A percentile compares a stretch with the other conserved stretches of the same genome.
Evolutionary conservation across 2,113 vertebrate genomes (phyloP).

Genomic region (Epinephelus moara): DNA sequence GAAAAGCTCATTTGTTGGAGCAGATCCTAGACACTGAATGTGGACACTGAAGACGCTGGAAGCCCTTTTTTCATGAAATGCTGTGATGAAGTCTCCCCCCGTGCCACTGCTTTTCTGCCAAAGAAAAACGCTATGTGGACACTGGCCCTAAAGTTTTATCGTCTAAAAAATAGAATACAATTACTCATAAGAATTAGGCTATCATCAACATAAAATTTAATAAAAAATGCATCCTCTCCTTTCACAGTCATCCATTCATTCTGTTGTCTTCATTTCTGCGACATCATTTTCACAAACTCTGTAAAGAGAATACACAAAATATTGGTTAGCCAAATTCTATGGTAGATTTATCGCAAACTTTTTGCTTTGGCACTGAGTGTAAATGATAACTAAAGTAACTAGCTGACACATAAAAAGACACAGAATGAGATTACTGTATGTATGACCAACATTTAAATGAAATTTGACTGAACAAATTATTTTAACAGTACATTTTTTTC

Average conservation of each 20-base stretch:
- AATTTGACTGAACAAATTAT: not conserved
- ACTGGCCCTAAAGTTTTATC: too few relatives aligned
- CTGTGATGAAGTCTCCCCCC: too few relatives aligned
- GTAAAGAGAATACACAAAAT: conserved; percentile 36
- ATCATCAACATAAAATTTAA: not conserved
- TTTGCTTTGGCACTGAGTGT: not conserved
- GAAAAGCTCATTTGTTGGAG: too few relatives aligned
- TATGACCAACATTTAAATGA: not conserved
- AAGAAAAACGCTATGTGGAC: too few relatives aligned
- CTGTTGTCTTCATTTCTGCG: conserved; percentile 65
- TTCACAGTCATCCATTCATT: not conserved
- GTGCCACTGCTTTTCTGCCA: too few relatives aligned
- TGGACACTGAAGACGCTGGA: too few relatives aligned
- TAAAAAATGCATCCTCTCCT: conserved; percentile 7
- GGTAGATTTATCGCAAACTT: not conserved
- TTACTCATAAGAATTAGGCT: not conserved
- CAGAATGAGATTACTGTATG: not conserved
- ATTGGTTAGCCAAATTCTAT: not conserved
- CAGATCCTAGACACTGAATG: too few relatives aligned
- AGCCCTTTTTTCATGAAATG: too few relatives aligned
- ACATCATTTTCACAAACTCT: conserved; percentile 88
- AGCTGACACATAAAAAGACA: not conserved
- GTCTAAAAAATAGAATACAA: not conserved
- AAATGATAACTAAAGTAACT: not conserved
- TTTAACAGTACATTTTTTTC: not conserved